These are phyloP conservation scores for Scatophagus argus DNA, from an alignment of 2,113 vertebrate species.

Conservation along the genomic window DNA sequence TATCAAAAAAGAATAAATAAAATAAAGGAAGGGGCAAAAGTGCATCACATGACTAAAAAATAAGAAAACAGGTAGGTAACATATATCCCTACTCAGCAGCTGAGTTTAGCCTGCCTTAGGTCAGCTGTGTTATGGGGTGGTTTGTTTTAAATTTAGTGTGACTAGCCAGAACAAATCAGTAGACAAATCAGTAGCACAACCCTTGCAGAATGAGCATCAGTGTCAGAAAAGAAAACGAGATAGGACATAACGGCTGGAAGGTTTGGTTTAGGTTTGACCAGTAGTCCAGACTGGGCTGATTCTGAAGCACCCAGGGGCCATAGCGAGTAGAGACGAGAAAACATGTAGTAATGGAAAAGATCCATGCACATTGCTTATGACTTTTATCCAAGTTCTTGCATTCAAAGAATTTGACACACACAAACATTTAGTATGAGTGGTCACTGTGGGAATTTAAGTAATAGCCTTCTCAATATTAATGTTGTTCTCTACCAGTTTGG, in stretches of 20 bases:
- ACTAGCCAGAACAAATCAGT: background rate
- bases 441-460: slow-evolving; percentile 13
- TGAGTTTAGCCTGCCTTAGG: background rate
- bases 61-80: background rate
- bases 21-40: background rate
- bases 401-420: background rate
- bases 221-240: slow-evolving; percentile 7
- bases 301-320: background rate
- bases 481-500: background rate
- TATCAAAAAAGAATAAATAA: background rate
- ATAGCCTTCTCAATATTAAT: slow-evolving; percentile 11
- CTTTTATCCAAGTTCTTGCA: slow-evolving; percentile 21
- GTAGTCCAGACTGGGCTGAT: background rate
- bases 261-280: slow-evolving; percentile 1
- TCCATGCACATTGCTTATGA: background rate
- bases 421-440: slow-evolving; percentile 2
- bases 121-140: background rate
- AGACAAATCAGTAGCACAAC: slow-evolving; percentile 34
- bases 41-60: background rate
- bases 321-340: background rate
- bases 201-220: slow-evolving; percentile 1
- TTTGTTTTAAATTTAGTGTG: slow-evolving; percentile 16
- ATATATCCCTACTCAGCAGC: background rate
- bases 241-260: background rate
- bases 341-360: slow-evolving; percentile 7